Percentiles rank a stretch among this genome's conserved stretches.
Evolutionary conservation across 1,140 invertebrate genomes (phyloP).

Genomic region (Acyrthosiphon pisum): DNA sequence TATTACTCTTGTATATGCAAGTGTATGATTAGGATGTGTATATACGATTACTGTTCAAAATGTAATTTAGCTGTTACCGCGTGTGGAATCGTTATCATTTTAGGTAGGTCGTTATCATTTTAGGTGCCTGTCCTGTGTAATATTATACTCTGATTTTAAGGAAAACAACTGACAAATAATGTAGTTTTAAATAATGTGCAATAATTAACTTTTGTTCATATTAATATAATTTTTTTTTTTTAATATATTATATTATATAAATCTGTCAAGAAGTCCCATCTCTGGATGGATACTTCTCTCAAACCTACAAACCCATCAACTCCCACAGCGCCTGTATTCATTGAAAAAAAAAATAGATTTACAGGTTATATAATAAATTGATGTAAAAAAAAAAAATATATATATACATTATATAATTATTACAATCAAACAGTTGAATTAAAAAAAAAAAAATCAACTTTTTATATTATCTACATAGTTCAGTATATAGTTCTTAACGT

Average conservation of each 20-base stretch:
- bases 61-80: neutral
- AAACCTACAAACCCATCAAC: no score
- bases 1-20: neutral
- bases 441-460: no score
- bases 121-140: neutral
- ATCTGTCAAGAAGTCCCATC: no score
- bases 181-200: neutral
- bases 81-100: neutral
- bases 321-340: no score
- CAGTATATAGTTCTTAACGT: neutral
- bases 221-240: no score
- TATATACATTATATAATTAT: no score
- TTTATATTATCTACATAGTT: neutral
- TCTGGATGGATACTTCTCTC: no score
- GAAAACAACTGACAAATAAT: neutral
- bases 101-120: neutral
- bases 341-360: no score
- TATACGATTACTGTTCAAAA: neutral
- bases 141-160: neutral
- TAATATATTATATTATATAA: no score
- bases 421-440: no score
- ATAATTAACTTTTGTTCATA: neutral
- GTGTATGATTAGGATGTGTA: neutral
- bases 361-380: no score
- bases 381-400: no score